Evolutionary conservation across 2,113 vertebrate species (phyloP).

Genomic region (Leucopsar rothschildi): DNA sequence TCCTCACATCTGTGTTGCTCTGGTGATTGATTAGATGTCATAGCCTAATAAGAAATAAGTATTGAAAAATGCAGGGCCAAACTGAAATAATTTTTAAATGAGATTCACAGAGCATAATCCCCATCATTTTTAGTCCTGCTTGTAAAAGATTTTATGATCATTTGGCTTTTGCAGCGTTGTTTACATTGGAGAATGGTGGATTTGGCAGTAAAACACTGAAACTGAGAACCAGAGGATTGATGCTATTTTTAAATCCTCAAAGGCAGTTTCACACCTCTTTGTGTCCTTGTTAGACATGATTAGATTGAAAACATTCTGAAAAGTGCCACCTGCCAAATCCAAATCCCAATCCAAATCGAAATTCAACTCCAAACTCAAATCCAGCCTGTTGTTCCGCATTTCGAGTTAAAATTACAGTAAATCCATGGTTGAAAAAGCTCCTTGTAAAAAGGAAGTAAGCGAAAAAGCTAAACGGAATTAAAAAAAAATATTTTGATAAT

Average conservation of each 20-base stretch:
- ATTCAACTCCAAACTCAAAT: not conserved
- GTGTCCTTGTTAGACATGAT: not conserved
- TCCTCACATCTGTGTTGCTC: not conserved
- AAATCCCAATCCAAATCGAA: not conserved
- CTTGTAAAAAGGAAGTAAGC: rapidly evolving
- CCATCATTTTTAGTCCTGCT: not conserved
- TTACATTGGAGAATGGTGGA: not conserved
- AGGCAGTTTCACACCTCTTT: not conserved
- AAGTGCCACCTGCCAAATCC: not conserved
- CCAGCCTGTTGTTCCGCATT: not conserved
- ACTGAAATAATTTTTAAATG: not conserved
- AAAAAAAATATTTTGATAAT: rapidly evolving
- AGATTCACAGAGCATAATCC: not conserved
- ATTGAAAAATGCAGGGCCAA: not conserved
- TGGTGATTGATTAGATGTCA: not conserved
- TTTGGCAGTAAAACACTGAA: not conserved
- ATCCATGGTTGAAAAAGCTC: not conserved
- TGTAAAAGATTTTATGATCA: not conserved
- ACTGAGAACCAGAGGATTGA: not conserved
- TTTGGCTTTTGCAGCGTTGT: not conserved
- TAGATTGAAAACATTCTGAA: not conserved
- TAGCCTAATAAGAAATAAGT: not conserved
- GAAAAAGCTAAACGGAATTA: not conserved
- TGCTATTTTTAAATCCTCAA: not conserved
- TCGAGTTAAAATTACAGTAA: not conserved